A percentile compares a stretch with the other conserved stretches of the same genome.
Conservation (phyloP, 2,797 vertebrate species). For the Darevskia nairensis region DNA sequence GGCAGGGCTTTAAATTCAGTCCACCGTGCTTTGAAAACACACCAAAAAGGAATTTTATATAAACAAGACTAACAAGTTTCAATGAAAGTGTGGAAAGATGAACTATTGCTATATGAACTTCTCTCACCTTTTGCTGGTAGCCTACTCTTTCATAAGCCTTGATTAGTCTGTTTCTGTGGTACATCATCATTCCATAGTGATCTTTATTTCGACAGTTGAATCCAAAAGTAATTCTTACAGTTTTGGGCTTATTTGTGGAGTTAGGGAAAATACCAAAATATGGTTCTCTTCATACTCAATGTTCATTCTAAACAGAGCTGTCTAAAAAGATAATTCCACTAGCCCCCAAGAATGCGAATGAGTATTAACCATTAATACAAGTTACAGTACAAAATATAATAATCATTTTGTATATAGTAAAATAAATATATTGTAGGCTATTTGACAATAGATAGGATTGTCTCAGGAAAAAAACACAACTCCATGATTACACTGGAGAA, state of each 20-base stretch:
- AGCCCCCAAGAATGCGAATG: neutral
- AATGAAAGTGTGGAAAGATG: neutral
- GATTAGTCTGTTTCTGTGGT: constrained; percentile 96
- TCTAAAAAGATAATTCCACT: neutral
- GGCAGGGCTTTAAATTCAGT: neutral
- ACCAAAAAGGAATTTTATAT: neutral
- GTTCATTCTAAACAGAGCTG: neutral
- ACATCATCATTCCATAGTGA: constrained; percentile 98
- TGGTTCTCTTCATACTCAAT: neutral
- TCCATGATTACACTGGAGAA: neutral
- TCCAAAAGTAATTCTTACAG: constrained; percentile 90
- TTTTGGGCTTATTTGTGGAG: constrained; percentile 73
- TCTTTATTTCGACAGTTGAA: constrained; percentile 96
- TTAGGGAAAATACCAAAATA: constrained; percentile 79
- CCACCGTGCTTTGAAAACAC: neutral
- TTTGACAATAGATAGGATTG: neutral
- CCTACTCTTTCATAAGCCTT: constrained; percentile 94
- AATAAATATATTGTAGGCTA: neutral
- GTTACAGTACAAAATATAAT: neutral
- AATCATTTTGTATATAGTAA: too few relatives aligned
- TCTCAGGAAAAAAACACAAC: neutral
- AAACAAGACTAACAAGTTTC: neutral
- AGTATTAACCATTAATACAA: neutral
- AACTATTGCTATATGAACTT: neutral
- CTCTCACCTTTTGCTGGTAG: constrained; percentile 89